phyloP scores from a whole-genome alignment of 2,113 vertebrate species.

The Grallaria varia region DNA sequence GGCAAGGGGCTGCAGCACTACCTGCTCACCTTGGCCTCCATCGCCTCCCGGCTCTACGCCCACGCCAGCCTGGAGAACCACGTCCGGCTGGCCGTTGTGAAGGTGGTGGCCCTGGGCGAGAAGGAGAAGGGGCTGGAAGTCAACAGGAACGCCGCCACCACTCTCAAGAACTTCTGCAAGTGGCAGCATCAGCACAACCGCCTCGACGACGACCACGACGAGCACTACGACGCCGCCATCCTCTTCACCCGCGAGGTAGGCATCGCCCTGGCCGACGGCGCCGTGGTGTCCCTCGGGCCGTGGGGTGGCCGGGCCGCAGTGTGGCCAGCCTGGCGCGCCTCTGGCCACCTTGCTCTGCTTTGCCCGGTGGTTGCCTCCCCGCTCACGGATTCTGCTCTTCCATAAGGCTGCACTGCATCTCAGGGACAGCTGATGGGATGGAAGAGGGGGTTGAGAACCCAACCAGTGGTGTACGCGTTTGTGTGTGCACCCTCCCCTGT shows the following conservation, averaged over 20 bases:
- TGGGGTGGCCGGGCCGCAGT: rapidly evolving
- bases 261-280: rapidly evolving
- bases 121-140: conserved; percentile 89
- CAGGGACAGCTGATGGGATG: rapidly evolving
- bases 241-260: conserved; percentile 92
- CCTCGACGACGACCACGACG: conserved; percentile 85
- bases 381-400: rapidly evolving
- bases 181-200: conserved; percentile 97
- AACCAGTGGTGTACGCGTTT: rapidly evolving
- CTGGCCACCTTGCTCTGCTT: rapidly evolving
- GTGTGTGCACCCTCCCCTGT: neutral
- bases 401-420: rapidly evolving
- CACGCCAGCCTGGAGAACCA: conserved; percentile 98
- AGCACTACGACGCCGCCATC: conserved; percentile 95
- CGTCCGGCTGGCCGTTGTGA: conserved; percentile 91
- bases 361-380: rapidly evolving
- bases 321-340: neutral
- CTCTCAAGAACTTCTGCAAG: conserved; percentile 96
- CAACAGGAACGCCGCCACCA: conserved; percentile 90
- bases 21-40: conserved; percentile 90
- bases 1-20: conserved; percentile 92
- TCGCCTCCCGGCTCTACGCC: conserved; percentile 91
- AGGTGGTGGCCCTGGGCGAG: conserved; percentile 82
- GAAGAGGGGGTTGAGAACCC: neutral
- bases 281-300: rapidly evolving